Evolutionary conservation across 2,888 invertebrate species (phyloP).

Genomic region (Megaustenia siamemsis): DNA sequence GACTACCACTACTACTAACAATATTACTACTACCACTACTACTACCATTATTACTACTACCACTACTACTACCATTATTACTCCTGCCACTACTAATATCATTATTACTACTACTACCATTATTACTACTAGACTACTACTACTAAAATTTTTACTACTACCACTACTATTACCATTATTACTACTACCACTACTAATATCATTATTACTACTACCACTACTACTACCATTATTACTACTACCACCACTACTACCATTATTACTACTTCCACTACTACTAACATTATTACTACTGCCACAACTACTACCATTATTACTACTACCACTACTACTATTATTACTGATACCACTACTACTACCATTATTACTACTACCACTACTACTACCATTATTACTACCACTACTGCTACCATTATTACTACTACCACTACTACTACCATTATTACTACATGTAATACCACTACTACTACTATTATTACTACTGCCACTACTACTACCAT

Average conservation of each 20-base stretch:
- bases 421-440: conserved; percentile 25
- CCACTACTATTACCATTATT: conserved; percentile 6
- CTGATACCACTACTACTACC: conserved; percentile 17
- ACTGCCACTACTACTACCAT: no score
- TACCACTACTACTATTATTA: background rate
- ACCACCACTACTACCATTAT: background rate
- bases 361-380: conserved; percentile 23
- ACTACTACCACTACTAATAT: conserved; percentile 42
- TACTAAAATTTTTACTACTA: conserved; percentile 25
- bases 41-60: conserved; percentile 26
- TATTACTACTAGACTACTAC: conserved; percentile 32
- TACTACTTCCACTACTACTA: conserved; percentile 21
- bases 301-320: conserved; percentile 19
- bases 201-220: conserved; percentile 47
- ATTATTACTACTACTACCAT: conserved; percentile 27
- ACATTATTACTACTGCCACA: conserved; percentile 4
- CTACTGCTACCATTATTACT: conserved; percentile 1
- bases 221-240: conserved; percentile 20
- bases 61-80: conserved; percentile 31
- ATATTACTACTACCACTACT: no score
- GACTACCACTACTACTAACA: no score
- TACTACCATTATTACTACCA: conserved; percentile 2
- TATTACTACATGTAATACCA: no score
- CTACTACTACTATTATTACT: no score
- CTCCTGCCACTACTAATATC: conserved; percentile 1